phyloP scores from a whole-genome alignment of 2,888 invertebrate genomes.

The Dryocosmus kuriphilus region DNA sequence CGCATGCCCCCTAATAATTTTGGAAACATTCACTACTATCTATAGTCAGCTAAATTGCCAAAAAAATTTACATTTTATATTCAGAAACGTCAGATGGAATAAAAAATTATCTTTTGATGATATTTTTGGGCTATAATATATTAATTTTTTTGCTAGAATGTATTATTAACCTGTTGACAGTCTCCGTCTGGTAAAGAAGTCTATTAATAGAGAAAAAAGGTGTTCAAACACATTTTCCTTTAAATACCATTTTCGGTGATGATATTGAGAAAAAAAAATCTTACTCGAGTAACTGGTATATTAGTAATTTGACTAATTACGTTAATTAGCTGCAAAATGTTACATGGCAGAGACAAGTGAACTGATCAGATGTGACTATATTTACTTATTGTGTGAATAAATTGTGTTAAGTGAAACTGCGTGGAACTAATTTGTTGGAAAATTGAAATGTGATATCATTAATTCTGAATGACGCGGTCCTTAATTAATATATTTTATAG shows the following conservation, averaged over 20 bases:
- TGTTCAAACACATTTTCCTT: conserved; percentile 21
- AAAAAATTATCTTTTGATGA: no score
- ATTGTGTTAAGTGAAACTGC: conserved; percentile 2
- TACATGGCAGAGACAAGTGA: conserved; percentile 23
- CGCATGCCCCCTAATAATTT: no score
- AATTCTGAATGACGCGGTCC: conserved; percentile 39
- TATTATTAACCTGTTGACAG: no score
- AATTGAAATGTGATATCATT: conserved; percentile 30
- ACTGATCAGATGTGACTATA: conserved; percentile 28
- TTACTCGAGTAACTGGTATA: conserved; percentile 20
- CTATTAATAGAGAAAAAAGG: not conserved
- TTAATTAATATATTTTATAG: no score
- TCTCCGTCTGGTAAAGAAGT: not conserved
- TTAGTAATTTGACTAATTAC: conserved; percentile 31
- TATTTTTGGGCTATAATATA: no score
- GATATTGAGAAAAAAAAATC: conserved; percentile 6
- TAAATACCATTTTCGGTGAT: not conserved
- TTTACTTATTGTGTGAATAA: conserved; percentile 11
- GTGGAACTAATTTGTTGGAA: conserved; percentile 2
- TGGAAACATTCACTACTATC: no score
- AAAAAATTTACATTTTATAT: no score
- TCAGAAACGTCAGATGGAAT: no score
- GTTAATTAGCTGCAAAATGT: conserved; percentile 21
- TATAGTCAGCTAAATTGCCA: no score
- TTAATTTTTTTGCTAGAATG: no score